A percentile compares a stretch with the other conserved stretches of the same genome.
These are phyloP conservation scores for Drosophila nigrodunni DNA, from an alignment of 1,140 invertebrate species.

Conservation along the genomic window DNA sequence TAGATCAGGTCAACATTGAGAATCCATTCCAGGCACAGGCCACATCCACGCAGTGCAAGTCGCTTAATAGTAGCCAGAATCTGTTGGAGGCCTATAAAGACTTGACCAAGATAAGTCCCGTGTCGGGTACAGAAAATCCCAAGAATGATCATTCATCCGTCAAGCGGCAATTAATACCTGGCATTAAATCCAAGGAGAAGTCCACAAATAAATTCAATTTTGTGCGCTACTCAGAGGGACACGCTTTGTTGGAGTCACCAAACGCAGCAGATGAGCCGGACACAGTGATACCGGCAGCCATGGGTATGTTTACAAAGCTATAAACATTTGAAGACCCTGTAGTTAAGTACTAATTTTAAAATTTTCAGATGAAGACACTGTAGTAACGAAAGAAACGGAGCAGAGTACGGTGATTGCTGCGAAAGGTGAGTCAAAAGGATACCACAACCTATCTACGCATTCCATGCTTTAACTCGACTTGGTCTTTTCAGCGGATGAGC, in stretches of 20 bases:
- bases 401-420: no score
- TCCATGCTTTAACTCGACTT: not conserved
- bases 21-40: slow-evolving; percentile 57
- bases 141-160: not conserved
- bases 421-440: no score
- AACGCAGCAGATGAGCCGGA: not conserved
- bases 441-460: no score
- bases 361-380: no score
- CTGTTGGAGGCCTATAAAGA: slow-evolving; percentile 26
- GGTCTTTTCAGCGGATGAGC: not conserved
- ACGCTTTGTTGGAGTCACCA: slow-evolving; percentile 26
- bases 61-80: slow-evolving; percentile 12
- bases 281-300: not conserved
- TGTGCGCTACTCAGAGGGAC: slow-evolving; percentile 51
- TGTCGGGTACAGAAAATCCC: slow-evolving; percentile 3
- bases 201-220: slow-evolving; percentile 57
- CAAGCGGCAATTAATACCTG: slow-evolving; percentile 50
- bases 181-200: not conserved
- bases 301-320: not conserved
- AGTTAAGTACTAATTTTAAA: no score
- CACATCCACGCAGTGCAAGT: slow-evolving; percentile 60
- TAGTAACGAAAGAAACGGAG: no score
- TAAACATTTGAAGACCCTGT: no score
- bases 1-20: slow-evolving; percentile 32
- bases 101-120: slow-evolving; percentile 41